Evolutionary conservation across 2,888 invertebrate genomes (phyloP), one percentile per base, ranked within the genome.

Genomic region (Dynastes grantii): DNA sequence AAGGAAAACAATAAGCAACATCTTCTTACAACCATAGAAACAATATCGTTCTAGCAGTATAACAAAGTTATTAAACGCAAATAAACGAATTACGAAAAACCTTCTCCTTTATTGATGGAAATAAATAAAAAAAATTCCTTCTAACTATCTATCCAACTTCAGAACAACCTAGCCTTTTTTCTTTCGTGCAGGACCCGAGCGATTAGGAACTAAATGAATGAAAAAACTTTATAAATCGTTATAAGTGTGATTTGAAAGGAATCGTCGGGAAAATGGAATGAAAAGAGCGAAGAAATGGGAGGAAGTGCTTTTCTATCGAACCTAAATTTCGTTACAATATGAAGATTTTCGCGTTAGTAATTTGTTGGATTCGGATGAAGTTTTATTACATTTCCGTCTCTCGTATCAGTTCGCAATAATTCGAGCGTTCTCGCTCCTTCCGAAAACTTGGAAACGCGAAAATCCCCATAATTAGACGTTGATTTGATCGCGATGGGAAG

Each of bases 191-290:
- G 63, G 27, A 63, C 32, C 11, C 4, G 32, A 63, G 8, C 63
- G 63, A 63, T 63, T 63, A 63, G 29, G 27, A n/a, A 29, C 2
- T 32, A 13, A 63, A 63, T 29, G 63, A 63, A 63, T 63, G 63
- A 63, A 63, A 32, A 63, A 45, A 45, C 45, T 11, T 63, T 63
- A 63, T 63, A 63, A 63, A 63, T 63, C 63, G 32, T 63, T 63
- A 29, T 63, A 45, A 45, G 27, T 63, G 63, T 63, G 11, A 63
- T 29, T 63, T 63, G 63, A 63, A 63, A 63, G 63, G 63, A 29
- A 32, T 29, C 55, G 55, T 27, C 27, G 27, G 2, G 63, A 63
- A 63, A 63, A 63, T 32, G 13, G 32, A 8, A 45, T 8, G 45
- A 45, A 45, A 45, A 45, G 11, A 11, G 45, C 2, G 45, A 32